A percentile compares a stretch with the other conserved stretches of the same genome.
Evolutionary conservation across 2,797 vertebrate genomes (phyloP).

Genomic region (Anguilla megastoma): DNA sequence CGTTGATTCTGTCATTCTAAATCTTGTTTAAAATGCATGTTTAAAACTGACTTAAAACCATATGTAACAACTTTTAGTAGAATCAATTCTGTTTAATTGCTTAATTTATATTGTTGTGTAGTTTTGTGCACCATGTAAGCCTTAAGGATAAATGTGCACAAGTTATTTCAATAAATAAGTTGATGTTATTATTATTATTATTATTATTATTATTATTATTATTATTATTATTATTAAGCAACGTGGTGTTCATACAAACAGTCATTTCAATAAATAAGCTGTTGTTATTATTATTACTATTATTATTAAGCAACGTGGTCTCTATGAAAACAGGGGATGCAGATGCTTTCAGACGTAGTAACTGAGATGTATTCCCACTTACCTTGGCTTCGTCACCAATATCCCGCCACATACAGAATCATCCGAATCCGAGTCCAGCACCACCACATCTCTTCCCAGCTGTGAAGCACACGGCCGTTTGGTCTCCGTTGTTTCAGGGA

Average conservation of each 20-base stretch:
- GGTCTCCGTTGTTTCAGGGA: not conserved
- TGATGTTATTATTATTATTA: no score
- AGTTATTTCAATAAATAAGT: no score
- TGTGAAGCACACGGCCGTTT: not conserved
- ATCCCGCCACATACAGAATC: not conserved
- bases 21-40: not conserved
- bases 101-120: not conserved
- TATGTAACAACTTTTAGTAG: not conserved
- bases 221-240: no score
- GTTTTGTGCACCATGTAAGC: not conserved
- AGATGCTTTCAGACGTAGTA: not conserved
- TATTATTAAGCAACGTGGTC: no score
- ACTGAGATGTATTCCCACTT: not conserved
- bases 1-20: no score
- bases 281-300: no score
- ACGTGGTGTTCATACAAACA: not conserved
- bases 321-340: not conserved
- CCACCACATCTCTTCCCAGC: not conserved
- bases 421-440: constrained; percentile 12
- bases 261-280: no score
- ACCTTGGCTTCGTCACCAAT: not conserved
- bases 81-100: not conserved
- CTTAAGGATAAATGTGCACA: no score
- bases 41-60: not conserved
- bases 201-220: no score